phyloP scores from a whole-genome alignment of 2,888 invertebrate species.

The Aspidapion aeneum region DNA sequence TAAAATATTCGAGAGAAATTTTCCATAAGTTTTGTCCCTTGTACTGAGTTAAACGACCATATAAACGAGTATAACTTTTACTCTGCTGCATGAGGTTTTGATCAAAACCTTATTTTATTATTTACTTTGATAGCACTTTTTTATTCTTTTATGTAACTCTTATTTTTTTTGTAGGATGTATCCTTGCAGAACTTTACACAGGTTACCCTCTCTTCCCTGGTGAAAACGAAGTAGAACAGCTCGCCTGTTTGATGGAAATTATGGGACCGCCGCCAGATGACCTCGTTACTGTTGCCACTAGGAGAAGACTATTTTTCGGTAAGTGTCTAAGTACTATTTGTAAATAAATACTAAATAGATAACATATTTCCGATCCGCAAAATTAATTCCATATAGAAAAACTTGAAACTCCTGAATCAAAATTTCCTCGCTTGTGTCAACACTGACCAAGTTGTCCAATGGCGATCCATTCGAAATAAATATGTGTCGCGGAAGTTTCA shows the following conservation, averaged over 20 bases:
- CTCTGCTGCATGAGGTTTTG: no score
- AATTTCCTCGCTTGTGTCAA: no score
- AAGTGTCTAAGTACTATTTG: slow-evolving; percentile 39
- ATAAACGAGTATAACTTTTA: no score
- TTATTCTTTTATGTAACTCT: not conserved
- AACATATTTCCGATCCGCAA: no score
- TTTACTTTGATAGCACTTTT: not conserved
- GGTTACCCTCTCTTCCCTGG: slow-evolving; percentile 96
- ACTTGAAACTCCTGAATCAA: no score
- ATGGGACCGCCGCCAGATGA: slow-evolving; percentile 86
- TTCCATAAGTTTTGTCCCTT: not conserved
- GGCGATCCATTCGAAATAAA: no score
- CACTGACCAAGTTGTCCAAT: no score
- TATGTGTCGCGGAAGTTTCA: no score
- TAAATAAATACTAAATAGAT: no score
- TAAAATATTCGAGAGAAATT: not conserved
- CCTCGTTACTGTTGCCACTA: slow-evolving; percentile 79
- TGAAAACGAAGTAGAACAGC: slow-evolving; percentile 94
- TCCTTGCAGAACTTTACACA: slow-evolving; percentile 92
- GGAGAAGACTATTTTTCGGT: slow-evolving; percentile 86
- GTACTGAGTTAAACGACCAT: not conserved
- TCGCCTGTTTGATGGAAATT: slow-evolving; percentile 96
- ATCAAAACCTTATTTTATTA: not conserved
- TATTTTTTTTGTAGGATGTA: slow-evolving; percentile 65
- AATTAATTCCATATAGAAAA: no score